Evolutionary conservation across 2,888 invertebrate species (phyloP), one percentile per base, ranked within the genome.

Genomic region (Galerucella calmariensis): DNA sequence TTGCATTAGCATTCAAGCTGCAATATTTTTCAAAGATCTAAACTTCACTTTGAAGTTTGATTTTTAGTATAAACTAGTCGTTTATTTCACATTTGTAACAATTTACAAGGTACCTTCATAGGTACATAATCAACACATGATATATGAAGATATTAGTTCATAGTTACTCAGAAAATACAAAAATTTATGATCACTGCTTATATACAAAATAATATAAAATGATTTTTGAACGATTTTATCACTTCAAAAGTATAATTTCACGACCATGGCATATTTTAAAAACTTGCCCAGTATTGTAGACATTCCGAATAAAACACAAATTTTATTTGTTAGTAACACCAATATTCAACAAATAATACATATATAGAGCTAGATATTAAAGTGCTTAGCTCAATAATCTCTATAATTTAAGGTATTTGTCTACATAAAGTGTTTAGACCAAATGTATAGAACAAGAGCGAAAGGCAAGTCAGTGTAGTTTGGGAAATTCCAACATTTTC

Each of bases 1-100:
- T 56, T 56, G 56, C 56, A n/a, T 51, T 51, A 51, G 51, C 14
- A 51, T 51, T 56, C 56, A 56, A 56, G 56, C 8, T 16, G 16
- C 56, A 56, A 16, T 20, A 56, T 56, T 56, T 48, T 48, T 48
- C 48, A 48, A 48, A 48, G 14, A 48, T 48, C 9, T 56, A 9
- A 16, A 56, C 20, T 20, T 11, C 10, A 56, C 11, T 20, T 56
- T 56, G 2, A 20, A 56, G 16, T 56, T 56, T 56, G 20, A 8
- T 56, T 56, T 56, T 20, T 20, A 56, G 2, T 20, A 56, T 56
- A 53, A 48, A 53, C 51, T 51, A 51, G 51, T 51, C 16, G n/a
- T n/a, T 6, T n/a, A 16, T 56, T 56, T 16, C n/a, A 56, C 56
- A 56, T 20, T 56, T 56, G 56, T 56, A 56, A 56, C 2, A 16